Percentiles rank a stretch among this genome's conserved stretches.
These are phyloP conservation scores for Chelonoidis abingdonii DNA, from an alignment of 2,113 vertebrate species.

Conservation along the genomic window DNA sequence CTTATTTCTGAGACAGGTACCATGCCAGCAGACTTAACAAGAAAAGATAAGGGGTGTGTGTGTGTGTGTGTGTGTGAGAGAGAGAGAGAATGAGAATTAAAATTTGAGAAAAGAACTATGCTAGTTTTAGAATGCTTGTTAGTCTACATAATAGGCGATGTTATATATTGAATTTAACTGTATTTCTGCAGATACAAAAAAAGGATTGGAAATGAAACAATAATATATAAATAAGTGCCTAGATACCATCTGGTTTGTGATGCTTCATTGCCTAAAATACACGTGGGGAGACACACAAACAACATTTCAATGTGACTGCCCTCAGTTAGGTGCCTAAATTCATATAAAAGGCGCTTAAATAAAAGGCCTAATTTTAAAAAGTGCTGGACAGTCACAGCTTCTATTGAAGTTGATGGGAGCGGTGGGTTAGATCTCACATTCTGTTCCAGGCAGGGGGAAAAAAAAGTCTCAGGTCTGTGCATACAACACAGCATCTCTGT, in stretches of 20 bases:
- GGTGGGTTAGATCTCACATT: neutral
- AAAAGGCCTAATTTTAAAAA: slow-evolving; percentile 22
- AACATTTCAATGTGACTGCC: neutral
- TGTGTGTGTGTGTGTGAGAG: neutral
- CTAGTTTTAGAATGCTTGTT: neutral
- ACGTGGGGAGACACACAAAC: neutral
- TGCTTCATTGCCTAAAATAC: neutral
- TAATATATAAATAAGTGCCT: neutral
- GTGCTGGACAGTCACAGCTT: neutral
- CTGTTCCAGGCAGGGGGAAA: slow-evolving; percentile 1
- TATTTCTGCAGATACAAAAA: neutral
- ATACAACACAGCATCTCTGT: neutral
- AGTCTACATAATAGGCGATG: neutral
- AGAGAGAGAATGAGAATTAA: neutral
- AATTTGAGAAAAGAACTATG: neutral
- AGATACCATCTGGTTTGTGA: neutral
- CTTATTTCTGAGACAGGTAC: slow-evolving; percentile 29
- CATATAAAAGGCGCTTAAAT: neutral
- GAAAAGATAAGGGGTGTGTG: slow-evolving; percentile 8
- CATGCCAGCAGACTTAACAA: neutral
- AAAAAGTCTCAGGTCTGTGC: neutral
- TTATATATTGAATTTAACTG: neutral
- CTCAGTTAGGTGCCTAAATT: neutral
- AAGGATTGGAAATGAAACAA: neutral
- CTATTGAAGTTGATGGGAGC: neutral